Base-by-base conservation (phyloP, 2,113 vertebrate species). In the Polypterus senegalus region DNA sequence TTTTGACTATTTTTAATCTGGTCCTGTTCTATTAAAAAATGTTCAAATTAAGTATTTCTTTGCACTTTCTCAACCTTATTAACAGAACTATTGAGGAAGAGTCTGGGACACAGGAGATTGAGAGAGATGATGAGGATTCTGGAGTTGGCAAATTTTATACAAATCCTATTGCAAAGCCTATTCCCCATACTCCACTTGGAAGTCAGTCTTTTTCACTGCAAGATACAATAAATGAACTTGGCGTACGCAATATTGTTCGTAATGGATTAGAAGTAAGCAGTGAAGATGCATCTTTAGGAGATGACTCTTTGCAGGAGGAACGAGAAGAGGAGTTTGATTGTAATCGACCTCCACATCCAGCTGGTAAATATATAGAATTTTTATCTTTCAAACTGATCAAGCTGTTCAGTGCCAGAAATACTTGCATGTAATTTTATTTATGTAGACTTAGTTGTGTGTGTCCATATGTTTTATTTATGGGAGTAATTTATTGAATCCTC, bases 301-400 rank as follows among this genome's bases (percentile, higher is more conserved):
- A 97, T 1, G 92, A 94, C 47, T 95, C 91, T 48, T 68, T 95
- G 63, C 92, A 91, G 66, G 93, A 94, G 9, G 92, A 93, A 1
- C 65, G 74, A 0, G 91, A 92, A 0, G 88, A 92, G 61, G 80
- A 88, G 72, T 59, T 73, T 0, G 86, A 90, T 3, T 27, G 64
- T 0, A 49, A 67, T 7, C 81, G 71, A 9, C 61, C 83, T 6
- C 73, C 79, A 9, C 91, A 97, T 5, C 95, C 95, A 0, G 92
- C 93, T 77, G 94, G 95, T 96, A 27, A 69, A 79, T 0, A 3
- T 48, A 11, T 27, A 27, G 27, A 27, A 4, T 2, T 51, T 4
- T 2, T 3, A 8, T 7, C 54, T 8, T 27, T n/a, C 49, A 43
- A 9, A 51, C 52, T 46, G 45, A 44, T 47, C 54, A 3, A n/a